Percentiles rank a stretch among this genome's conserved stretches.
Evolutionary conservation across 2,888 invertebrate genomes (phyloP).

Genomic region (Uropetala carovei): DNA sequence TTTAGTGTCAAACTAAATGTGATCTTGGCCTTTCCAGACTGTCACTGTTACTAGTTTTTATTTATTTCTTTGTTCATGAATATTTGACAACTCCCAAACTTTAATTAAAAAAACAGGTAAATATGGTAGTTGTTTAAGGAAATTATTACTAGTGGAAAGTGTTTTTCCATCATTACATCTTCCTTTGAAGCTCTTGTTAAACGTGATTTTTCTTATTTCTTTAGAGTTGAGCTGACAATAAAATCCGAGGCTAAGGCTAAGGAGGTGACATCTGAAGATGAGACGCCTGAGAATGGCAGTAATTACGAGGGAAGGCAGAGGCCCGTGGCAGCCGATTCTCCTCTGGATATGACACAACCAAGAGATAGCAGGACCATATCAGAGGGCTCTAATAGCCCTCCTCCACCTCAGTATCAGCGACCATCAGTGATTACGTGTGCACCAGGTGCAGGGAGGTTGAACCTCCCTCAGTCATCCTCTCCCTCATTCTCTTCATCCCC

Average conservation of each 20-base stretch:
- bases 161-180: no score
- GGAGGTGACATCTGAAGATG: neutral
- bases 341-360: constrained; percentile 80
- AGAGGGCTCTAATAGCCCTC: constrained; percentile 71
- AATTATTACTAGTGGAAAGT: no score
- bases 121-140: no score
- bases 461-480: neutral
- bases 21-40: no score
- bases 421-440: constrained; percentile 83
- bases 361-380: constrained; percentile 72
- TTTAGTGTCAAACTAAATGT: no score
- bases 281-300: constrained; percentile 3
- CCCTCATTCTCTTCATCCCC: neutral
- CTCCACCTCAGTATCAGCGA: constrained; percentile 70
- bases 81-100: no score
- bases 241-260: neutral
- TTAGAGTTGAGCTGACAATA: neutral
- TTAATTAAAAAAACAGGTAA: no score
- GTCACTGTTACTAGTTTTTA: no score
- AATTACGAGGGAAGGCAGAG: neutral
- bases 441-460: constrained; percentile 69
- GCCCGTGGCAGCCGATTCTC: constrained; percentile 69
- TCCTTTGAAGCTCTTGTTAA: neutral
- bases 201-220: neutral
- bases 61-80: no score